These are phyloP conservation scores for Prionchulus punctatus DNA, from an alignment of 2,888 invertebrate species.

Conservation along the genomic window DNA sequence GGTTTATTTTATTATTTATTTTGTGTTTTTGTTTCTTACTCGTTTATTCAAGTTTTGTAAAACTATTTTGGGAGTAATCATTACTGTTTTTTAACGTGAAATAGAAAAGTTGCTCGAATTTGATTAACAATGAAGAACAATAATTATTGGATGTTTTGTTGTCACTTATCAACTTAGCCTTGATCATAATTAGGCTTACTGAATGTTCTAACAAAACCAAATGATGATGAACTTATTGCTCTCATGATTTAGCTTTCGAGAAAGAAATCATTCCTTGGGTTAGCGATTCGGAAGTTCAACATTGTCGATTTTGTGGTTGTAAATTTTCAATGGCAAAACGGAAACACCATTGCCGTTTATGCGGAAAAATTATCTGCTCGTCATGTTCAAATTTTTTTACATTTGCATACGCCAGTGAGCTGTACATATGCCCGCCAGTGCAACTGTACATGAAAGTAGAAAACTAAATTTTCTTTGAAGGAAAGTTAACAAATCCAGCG, in stretches of 20 bases:
- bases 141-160: no score
- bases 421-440: background rate
- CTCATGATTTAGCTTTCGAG: conserved; percentile 44
- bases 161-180: no score
- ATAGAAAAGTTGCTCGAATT: no score
- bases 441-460: background rate
- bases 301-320: conserved; percentile 78
- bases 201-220: no score
- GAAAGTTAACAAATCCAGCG: conserved; percentile 45
- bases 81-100: no score
- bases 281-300: conserved; percentile 68
- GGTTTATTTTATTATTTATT: no score
- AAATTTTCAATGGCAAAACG: conserved; percentile 63
- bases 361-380: conserved; percentile 29
- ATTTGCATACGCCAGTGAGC: conserved; percentile 24
- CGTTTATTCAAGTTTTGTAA: no score
- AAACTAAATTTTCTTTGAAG: conserved; percentile 29
- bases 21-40: no score
- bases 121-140: no score
- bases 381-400: conserved; percentile 26
- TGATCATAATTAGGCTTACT: no score
- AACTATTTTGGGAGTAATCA: no score
- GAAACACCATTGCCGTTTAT: conserved; percentile 88
- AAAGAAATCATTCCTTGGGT: conserved; percentile 68
- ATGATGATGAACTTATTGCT: no score